phyloP scores from a whole-genome alignment of 2,888 invertebrate genomes.

The Oxytorus armatus region DNA sequence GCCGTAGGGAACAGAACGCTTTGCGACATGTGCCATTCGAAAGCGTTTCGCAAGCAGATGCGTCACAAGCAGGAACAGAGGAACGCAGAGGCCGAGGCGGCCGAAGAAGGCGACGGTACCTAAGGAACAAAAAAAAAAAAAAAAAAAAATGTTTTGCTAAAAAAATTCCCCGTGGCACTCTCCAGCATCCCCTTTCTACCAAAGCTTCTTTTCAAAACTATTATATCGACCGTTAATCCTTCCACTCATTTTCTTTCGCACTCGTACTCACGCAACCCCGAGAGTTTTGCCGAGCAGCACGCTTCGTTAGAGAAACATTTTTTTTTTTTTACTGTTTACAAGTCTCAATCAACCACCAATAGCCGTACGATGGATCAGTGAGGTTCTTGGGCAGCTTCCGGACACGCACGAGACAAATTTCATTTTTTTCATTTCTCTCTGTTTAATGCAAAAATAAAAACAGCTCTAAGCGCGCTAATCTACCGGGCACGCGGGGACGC shows the following conservation, averaged over 20 bases:
- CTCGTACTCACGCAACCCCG: constrained; percentile 4
- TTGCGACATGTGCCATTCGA: constrained; percentile 93
- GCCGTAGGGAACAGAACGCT: constrained; percentile 95
- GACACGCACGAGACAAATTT: constrained; percentile 58
- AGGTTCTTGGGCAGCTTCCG: constrained; percentile 62
- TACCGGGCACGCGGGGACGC: constrained; percentile 44
- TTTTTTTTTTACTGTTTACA: constrained; percentile 8
- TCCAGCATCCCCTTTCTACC: constrained; percentile 8
- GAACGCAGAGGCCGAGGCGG: constrained; percentile 72
- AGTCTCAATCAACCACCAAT: constrained; percentile 58
- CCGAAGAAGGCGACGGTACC: constrained; percentile 85
- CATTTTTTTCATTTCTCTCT: constrained; percentile 22
- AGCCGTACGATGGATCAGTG: constrained; percentile 55
- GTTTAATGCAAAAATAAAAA: constrained; percentile 36
- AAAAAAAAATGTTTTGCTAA: constrained; percentile 19
- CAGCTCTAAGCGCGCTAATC: constrained; percentile 27
- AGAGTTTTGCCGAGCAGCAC: constrained; percentile 33
- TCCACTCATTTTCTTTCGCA: too few species aligned
- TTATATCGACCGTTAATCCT: too few species aligned
- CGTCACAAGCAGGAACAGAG: constrained; percentile 88
- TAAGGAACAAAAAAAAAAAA: constrained; percentile 53
- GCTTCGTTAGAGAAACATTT: constrained; percentile 30
- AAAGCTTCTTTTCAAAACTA: not conserved
- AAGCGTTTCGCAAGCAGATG: constrained; percentile 89
- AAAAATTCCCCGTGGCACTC: constrained; percentile 29